Conservation (phyloP, 2,888 invertebrate species). For the Diloba caeruleocephala region DNA sequence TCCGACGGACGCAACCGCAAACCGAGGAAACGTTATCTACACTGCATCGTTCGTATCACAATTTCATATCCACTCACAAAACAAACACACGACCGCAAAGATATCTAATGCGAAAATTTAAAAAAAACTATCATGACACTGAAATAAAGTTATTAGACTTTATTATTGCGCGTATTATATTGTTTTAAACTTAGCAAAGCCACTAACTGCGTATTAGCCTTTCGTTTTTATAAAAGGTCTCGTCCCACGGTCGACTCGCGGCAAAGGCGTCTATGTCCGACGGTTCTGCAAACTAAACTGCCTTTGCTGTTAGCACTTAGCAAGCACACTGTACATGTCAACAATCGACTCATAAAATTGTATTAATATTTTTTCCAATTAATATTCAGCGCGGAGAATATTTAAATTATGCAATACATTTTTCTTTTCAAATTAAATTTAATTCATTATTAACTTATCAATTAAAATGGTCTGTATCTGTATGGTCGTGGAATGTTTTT, state of each 20-base stretch:
- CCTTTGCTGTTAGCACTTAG: conserved; percentile 41
- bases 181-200: conserved; percentile 33
- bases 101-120: conserved; percentile 52
- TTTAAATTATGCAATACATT: no score
- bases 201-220: conserved; percentile 28
- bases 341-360: no score
- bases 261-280: conserved; percentile 66
- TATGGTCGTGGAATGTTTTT: neutral
- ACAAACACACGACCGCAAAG: conserved; percentile 73
- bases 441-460: no score
- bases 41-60: conserved; percentile 73
- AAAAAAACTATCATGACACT: conserved; percentile 31
- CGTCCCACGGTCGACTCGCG: conserved; percentile 47
- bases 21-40: conserved; percentile 76
- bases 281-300: conserved; percentile 72
- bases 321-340: conserved; percentile 42
- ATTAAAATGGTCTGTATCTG: no score
- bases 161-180: conserved; percentile 34
- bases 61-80: conserved; percentile 71
- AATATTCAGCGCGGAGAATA: conserved; percentile 34
- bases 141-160: conserved; percentile 29
- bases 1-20: conserved; percentile 74
- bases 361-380: no score
- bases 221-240: conserved; percentile 62
- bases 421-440: no score